Evolutionary conservation across 92 coral and sea anemone genomes (phyloP), one percentile per base, ranked within the genome.

Genomic region (Hydrozoanthus gracilis): DNA sequence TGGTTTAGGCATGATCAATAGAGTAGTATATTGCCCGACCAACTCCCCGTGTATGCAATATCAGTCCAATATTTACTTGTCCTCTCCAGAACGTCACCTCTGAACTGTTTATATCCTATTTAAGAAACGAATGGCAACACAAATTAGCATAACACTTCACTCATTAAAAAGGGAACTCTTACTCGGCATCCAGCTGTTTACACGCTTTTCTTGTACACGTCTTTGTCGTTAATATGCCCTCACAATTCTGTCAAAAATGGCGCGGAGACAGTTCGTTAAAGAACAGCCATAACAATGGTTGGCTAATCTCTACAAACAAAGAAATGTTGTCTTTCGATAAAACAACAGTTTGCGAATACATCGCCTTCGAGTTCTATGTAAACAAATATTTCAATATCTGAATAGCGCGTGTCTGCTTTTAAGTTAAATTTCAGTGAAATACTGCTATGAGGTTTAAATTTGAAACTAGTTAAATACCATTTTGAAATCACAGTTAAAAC

Each of bases 31-130:
- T 27, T 27, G 39, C 39, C 0, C 39, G 39, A 27, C 39, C 94
- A 50, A 95, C 92, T 44, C 87, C 83, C 8, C 95, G 98, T 61
- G 89, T 94, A 46, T 95, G 98, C 98, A 94, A 92, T 60, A 8
- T 83, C 44, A 65, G n/a, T 58, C 11, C 50, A 60, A 65, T 65
- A 49, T 80, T 65, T 80, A 50, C 48, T 14, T 20, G 46, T 66
- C 61, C 60, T 45, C 60, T 80, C 4, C 73, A 65, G 11, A 18
- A 80, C 20, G 74, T 47, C 73, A 80, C 58, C 47, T 62, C 75
- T 64, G 46, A 49, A 66, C 20, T 48, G 73, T 60, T 66, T 66
- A 45, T 62, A 14, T 15, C 84, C 85, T 80, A 74, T 80, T 47
- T 27, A 65, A 65, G 74, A 47, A 14, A 48, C 8, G 47, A 56